Evolutionary conservation across 2,113 vertebrate species (phyloP).

Genomic region (Tautogolabrus adspersus): DNA sequence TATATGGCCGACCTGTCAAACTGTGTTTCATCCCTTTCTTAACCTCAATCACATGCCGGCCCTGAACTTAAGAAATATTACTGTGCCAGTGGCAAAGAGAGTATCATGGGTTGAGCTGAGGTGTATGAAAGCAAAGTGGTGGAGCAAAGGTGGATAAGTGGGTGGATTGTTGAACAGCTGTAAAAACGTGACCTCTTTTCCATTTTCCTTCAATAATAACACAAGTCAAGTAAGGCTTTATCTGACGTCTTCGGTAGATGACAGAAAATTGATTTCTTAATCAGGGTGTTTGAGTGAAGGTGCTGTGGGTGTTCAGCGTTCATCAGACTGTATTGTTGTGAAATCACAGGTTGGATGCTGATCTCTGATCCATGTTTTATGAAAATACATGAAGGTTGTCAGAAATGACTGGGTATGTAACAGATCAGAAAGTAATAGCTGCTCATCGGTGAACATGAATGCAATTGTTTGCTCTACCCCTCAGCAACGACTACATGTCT

Average conservation of each 20-base stretch:
- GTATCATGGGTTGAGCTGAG: neutral
- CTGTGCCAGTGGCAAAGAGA: constrained; percentile 4
- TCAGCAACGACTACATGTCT: constrained; percentile 19
- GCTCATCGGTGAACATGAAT: constrained; percentile 53
- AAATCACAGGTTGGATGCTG: constrained; percentile 78
- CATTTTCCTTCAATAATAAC: constrained; percentile 39
- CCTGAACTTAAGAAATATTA: constrained; percentile 9
- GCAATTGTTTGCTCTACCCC: constrained; percentile 32
- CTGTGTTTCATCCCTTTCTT: neutral
- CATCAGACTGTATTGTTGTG: constrained; percentile 81
- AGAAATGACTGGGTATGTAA: constrained; percentile 70
- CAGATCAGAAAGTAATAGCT: constrained; percentile 42
- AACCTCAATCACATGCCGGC: neutral
- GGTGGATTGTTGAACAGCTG: constrained; percentile 43
- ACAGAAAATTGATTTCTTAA: constrained; percentile 79
- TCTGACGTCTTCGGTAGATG: constrained; percentile 55
- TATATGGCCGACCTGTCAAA: constrained; percentile 4
- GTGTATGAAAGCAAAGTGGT: constrained; percentile 14
- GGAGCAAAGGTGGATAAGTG: constrained; percentile 40
- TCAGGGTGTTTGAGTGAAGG: constrained; percentile 66
- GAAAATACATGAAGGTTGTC: constrained; percentile 57
- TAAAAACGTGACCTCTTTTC: constrained; percentile 38
- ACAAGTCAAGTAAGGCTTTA: constrained; percentile 53
- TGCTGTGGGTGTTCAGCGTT: constrained; percentile 57
- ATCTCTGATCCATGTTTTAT: constrained; percentile 73